A percentile compares a stretch with the other conserved stretches of the same genome.
Evolutionary conservation across 37 sponge, comb jelly and placozoan species (phyloP).

Genomic region (Bolinopsis microptera): DNA sequence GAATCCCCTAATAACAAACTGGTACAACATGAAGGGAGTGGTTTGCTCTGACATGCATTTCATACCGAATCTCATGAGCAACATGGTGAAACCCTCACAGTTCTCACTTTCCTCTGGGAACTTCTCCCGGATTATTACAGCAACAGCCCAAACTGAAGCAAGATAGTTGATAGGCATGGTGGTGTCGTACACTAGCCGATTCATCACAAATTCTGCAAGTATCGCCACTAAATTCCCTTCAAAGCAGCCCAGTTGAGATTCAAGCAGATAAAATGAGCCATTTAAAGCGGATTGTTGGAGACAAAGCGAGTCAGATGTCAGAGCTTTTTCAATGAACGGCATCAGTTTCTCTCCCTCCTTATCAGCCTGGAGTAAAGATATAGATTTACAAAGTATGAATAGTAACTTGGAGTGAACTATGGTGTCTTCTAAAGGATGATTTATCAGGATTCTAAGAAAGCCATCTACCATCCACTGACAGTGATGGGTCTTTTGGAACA

Average conservation of each 20-base stretch:
- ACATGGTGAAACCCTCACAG: slow-evolving; percentile 15
- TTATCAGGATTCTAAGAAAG: slow-evolving; percentile 19
- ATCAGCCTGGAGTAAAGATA: slow-evolving; percentile 24
- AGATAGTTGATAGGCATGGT: not conserved
- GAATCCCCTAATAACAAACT: slow-evolving; percentile 46
- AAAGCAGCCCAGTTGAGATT: slow-evolving; percentile 57
- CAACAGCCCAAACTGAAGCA: slow-evolving; percentile 26
- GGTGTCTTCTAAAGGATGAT: slow-evolving; percentile 46
- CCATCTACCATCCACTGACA: slow-evolving; percentile 66
- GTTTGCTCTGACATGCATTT: not conserved
- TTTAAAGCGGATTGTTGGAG: slow-evolving; percentile 46
- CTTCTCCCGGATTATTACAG: slow-evolving; percentile 24
- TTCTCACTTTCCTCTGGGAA: slow-evolving; percentile 37
- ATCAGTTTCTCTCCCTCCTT: slow-evolving; percentile 48
- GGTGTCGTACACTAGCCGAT: not conserved
- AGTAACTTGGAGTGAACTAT: slow-evolving; percentile 49
- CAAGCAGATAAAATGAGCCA: slow-evolving; percentile 60
- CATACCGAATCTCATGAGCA: slow-evolving; percentile 16
- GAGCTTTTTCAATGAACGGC: slow-evolving; percentile 58
- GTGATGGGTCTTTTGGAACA: slow-evolving; percentile 65
- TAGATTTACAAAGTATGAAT: not conserved
- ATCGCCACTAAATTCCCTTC: not conserved
- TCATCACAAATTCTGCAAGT: not conserved
- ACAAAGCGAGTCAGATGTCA: not conserved
- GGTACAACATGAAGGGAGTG: slow-evolving; percentile 47